These are phyloP conservation scores for Calyptommatus sinebrachiatus DNA, from an alignment of 2,113 vertebrate genomes.

Conservation along the genomic window DNA sequence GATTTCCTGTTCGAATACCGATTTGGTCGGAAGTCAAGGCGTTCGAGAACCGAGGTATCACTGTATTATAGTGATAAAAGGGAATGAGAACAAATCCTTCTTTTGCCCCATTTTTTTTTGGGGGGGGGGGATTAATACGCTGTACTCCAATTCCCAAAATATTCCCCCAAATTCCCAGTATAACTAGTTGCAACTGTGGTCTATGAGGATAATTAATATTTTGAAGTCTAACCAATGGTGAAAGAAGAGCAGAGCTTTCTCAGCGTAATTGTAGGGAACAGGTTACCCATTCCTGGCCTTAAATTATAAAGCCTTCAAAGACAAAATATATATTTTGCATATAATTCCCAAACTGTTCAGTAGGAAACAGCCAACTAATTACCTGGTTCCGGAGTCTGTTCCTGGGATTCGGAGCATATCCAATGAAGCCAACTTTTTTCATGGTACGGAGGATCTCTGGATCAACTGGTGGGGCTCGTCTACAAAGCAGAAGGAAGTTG, in stretches of 20 bases:
- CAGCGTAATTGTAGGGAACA: not conserved
- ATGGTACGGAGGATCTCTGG: constrained; percentile 94
- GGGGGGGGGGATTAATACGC: no score
- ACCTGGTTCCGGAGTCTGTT: constrained; percentile 94
- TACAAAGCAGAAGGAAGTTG: constrained; percentile 52
- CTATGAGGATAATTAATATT: no score
- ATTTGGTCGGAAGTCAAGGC: no score
- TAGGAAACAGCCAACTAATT: not conserved
- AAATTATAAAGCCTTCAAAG: not conserved
- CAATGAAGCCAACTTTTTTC: constrained; percentile 98
- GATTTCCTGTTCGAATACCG: no score
- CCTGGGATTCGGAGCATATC: constrained; percentile 93
- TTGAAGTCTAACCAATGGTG: not conserved
- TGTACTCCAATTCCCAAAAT: not conserved
- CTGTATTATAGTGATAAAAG: no score
- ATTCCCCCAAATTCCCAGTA: no score
- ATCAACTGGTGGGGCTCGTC: constrained; percentile 89
- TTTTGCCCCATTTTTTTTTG: not conserved
- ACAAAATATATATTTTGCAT: not conserved
- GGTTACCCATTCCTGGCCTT: not conserved
- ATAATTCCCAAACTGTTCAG: not conserved
- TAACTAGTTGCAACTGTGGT: no score
- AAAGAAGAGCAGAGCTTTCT: not conserved
- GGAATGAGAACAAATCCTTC: not conserved
- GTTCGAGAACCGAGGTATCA: no score